Conservation (phyloP, 1,140 invertebrate species). For the Drosophila micromelanica region DNA sequence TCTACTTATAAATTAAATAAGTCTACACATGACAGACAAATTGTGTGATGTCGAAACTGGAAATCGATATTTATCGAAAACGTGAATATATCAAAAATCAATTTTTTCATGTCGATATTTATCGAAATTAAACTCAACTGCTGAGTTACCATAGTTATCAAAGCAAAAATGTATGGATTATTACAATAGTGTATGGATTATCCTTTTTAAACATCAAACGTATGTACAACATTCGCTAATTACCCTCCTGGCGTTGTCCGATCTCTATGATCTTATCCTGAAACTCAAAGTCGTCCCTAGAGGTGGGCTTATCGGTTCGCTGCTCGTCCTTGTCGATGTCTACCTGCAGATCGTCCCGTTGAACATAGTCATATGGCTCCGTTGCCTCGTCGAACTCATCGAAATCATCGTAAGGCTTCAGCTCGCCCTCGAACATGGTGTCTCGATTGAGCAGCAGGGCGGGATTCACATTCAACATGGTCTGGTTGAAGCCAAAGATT, state of each 20-base stretch:
- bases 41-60: too few relatives aligned
- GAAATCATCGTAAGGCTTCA: conserved; percentile 31
- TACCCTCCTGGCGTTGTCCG: conserved; percentile 65
- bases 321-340: conserved; percentile 7
- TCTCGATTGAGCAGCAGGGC: conserved; percentile 58
- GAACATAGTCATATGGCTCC: conserved; percentile 5
- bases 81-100: too few relatives aligned
- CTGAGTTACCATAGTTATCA: too few relatives aligned
- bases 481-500: conserved; percentile 69
- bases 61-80: not conserved
- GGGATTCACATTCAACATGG: conserved; percentile 39
- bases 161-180: too few relatives aligned
- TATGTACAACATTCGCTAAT: not conserved
- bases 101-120: too few relatives aligned
- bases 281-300: conserved; percentile 12
- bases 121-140: too few relatives aligned
- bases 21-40: too few relatives aligned
- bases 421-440: conserved; percentile 53
- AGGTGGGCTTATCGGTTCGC: conserved; percentile 7
- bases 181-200: too few relatives aligned
- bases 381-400: not conserved
- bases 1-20: too few relatives aligned
- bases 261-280: conserved; percentile 68
- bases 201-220: too few relatives aligned
- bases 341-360: conserved; percentile 15